phyloP scores from a whole-genome alignment of 2,797 vertebrate species.

The Phalloptychus januarius region DNA sequence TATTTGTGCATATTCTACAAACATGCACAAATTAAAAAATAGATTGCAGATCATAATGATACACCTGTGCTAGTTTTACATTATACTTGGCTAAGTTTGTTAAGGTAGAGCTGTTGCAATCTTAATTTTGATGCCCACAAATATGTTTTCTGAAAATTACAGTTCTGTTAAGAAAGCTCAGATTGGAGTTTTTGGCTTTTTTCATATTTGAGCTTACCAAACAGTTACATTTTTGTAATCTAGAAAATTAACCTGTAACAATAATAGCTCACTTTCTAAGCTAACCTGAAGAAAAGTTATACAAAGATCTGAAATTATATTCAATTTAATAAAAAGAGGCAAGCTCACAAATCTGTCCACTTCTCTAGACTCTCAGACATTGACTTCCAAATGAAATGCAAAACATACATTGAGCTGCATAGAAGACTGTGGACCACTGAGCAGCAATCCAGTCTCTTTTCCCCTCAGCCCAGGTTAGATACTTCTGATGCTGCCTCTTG shows the following conservation, averaged over 20 bases:
- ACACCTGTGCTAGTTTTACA: not conserved
- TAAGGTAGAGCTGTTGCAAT: not conserved
- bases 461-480: not conserved
- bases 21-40: not conserved
- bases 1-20: not conserved
- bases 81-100: not conserved
- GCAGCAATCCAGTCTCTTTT: not conserved
- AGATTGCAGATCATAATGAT: not conserved
- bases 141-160: not conserved
- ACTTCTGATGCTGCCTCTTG: not conserved
- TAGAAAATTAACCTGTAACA: too few relatives aligned
- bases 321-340: too few relatives aligned
- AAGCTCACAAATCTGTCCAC: not conserved
- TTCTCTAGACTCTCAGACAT: not conserved
- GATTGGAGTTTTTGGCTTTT: too few relatives aligned
- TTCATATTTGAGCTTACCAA: too few relatives aligned
- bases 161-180: too few relatives aligned
- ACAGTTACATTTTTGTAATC: too few relatives aligned
- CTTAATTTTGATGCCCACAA: not conserved
- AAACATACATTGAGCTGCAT: not conserved
- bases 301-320: too few relatives aligned
- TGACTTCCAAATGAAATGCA: not conserved
- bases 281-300: too few relatives aligned
- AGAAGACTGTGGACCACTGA: not conserved
- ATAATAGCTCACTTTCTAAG: too few relatives aligned